These are phyloP conservation scores for Hemaris fuciformis DNA, from an alignment of 2,888 invertebrate genomes.

Conservation along the genomic window DNA sequence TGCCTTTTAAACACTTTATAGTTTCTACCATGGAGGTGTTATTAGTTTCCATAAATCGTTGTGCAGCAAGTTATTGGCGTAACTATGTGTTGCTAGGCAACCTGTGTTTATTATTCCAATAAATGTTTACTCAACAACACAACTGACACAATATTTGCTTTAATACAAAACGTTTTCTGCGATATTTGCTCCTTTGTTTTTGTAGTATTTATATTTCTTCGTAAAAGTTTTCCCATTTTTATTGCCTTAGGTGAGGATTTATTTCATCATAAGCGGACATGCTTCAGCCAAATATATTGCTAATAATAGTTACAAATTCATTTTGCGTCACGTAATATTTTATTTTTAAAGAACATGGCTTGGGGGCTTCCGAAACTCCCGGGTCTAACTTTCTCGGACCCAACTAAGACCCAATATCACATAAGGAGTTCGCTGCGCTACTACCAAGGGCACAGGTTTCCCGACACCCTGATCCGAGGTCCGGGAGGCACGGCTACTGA, in stretches of 20 bases:
- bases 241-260: neutral
- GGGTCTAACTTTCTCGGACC: constrained; percentile 85
- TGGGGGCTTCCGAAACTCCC: constrained; percentile 87
- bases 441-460: constrained; percentile 84
- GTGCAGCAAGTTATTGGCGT: constrained; percentile 10
- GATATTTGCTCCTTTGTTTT: neutral
- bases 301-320: neutral
- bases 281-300: too few relatives aligned
- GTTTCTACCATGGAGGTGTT: neutral
- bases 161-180: neutral
- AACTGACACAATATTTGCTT: constrained; percentile 25
- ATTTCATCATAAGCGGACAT: neutral
- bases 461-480: constrained; percentile 78
- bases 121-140: constrained; percentile 37
- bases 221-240: neutral
- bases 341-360: constrained; percentile 53
- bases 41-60: neutral
- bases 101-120: constrained; percentile 35
- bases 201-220: neutral
- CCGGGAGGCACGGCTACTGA: constrained; percentile 83
- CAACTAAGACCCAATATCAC: constrained; percentile 83
- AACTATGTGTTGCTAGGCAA: constrained; percentile 38
- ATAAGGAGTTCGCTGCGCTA: constrained; percentile 83
- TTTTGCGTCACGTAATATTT: constrained; percentile 13
- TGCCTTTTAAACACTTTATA: neutral